Percentiles rank a stretch among this genome's conserved stretches.
These are phyloP conservation scores for Telenomus remus DNA, from an alignment of 1,140 invertebrate species.

Conservation along the genomic window DNA sequence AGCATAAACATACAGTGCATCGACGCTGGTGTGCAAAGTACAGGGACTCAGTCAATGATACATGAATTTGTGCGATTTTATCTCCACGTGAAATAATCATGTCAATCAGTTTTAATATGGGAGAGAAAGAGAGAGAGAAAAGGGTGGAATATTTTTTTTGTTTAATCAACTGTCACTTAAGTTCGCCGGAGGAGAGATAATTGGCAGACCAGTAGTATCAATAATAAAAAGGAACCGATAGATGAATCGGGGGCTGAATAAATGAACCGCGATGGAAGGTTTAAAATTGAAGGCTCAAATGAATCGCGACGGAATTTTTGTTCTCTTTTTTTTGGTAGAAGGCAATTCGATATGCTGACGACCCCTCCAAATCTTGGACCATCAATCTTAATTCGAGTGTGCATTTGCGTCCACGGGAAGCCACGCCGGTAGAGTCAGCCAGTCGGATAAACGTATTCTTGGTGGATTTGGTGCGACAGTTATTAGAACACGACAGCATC, in stretches of 20 bases:
- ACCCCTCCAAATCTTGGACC: constrained; percentile 33
- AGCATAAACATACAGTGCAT: no score
- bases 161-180: constrained; percentile 15
- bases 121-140: constrained; percentile 7
- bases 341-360: constrained; percentile 32
- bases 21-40: no score
- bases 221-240: constrained; percentile 47
- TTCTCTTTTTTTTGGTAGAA: no score
- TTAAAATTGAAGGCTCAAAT: constrained; percentile 29
- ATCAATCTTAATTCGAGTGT: constrained; percentile 45
- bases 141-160: no score
- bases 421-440: constrained; percentile 2
- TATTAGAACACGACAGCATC: constrained; percentile 48
- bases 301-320: constrained; percentile 30
- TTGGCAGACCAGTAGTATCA: neutral
- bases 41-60: no score
- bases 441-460: constrained; percentile 17
- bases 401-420: constrained; percentile 14
- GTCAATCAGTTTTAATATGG: neutral
- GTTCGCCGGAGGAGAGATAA: constrained; percentile 11
- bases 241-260: constrained; percentile 4
- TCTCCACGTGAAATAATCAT: constrained; percentile 20
- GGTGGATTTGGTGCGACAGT: constrained; percentile 35
- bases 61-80: constrained; percentile 12
- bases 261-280: constrained; percentile 5